Evolutionary conservation across 2,113 vertebrate species (phyloP).

Genomic region (Bambusicola thoracicus): DNA sequence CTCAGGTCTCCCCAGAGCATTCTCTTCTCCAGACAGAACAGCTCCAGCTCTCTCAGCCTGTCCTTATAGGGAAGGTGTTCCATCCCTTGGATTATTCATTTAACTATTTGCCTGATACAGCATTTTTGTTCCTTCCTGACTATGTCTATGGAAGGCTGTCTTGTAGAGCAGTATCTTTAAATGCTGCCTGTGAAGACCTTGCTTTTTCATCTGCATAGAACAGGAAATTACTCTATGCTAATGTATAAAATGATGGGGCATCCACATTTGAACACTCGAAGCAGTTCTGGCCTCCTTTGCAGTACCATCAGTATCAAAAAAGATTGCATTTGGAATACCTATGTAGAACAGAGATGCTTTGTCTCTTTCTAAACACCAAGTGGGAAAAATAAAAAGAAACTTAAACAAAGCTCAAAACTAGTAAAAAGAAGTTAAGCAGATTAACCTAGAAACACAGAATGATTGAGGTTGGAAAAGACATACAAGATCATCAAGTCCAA

Average conservation of each 20-base stretch:
- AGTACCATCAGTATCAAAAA: neutral
- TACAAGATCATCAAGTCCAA: neutral
- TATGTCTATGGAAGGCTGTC: neutral
- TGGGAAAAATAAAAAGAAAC: neutral
- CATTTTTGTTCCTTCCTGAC: neutral
- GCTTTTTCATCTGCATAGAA: neutral
- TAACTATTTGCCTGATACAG: neutral
- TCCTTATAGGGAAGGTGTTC: too few relatives aligned
- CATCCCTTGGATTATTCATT: too few relatives aligned
- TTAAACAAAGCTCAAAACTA: neutral
- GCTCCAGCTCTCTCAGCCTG: too few relatives aligned
- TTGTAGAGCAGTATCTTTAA: neutral
- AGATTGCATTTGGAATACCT: neutral
- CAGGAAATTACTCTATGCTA: neutral
- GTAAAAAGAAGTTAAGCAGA: neutral
- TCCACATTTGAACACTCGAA: neutral
- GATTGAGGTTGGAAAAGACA: neutral
- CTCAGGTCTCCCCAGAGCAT: too few relatives aligned
- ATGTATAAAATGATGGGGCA: neutral
- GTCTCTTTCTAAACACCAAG: neutral
- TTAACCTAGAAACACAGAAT: neutral
- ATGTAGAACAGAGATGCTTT: rapidly evolving
- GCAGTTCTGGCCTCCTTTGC: neutral
- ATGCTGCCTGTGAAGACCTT: neutral
- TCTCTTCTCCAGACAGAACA: too few relatives aligned